These are phyloP conservation scores for Troides aeacus DNA, from an alignment of 2,888 invertebrate species.

Conservation along the genomic window DNA sequence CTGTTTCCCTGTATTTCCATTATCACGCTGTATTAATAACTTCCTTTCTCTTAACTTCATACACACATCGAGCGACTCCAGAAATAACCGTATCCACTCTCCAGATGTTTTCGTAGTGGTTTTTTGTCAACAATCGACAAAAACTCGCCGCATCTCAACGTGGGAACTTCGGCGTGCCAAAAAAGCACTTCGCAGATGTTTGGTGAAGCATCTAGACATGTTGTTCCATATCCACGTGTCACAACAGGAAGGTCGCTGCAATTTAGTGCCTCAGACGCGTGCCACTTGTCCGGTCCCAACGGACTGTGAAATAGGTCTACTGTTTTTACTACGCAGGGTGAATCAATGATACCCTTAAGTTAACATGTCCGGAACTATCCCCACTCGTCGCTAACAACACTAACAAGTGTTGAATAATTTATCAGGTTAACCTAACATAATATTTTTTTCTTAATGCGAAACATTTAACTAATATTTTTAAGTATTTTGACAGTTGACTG, in stretches of 20 bases:
- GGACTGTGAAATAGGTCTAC: conserved; percentile 63
- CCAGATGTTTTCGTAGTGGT: conserved; percentile 70
- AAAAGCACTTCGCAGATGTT: conserved; percentile 62
- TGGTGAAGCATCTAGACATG: conserved; percentile 48
- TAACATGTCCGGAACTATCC: conserved; percentile 23
- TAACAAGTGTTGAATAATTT: conserved; percentile 18
- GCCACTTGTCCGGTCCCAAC: conserved; percentile 62
- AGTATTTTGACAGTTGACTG: too few relatives aligned
- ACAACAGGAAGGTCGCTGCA: conserved; percentile 63
- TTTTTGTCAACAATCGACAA: conserved; percentile 50
- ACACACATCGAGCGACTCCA: conserved; percentile 53
- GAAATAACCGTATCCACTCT: conserved; percentile 59
- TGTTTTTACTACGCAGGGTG: conserved; percentile 47
- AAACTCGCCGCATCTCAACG: conserved; percentile 65
- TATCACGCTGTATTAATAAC: conserved; percentile 40
- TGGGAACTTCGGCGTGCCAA: conserved; percentile 58
- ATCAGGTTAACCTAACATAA: not conserved
- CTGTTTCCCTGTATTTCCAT: not conserved
- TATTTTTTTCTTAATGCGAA: not conserved
- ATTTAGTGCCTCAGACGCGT: conserved; percentile 56
- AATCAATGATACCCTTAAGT: conserved; percentile 34
- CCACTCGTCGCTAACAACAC: conserved; percentile 8
- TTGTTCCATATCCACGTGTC: conserved; percentile 58
- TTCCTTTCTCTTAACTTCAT: conserved; percentile 58
- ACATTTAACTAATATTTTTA: not conserved